Percentiles rank a stretch among this genome's conserved stretches.
These are phyloP conservation scores for Emberiza fucata DNA, from an alignment of 2,113 vertebrate species.

Conservation along the genomic window DNA sequence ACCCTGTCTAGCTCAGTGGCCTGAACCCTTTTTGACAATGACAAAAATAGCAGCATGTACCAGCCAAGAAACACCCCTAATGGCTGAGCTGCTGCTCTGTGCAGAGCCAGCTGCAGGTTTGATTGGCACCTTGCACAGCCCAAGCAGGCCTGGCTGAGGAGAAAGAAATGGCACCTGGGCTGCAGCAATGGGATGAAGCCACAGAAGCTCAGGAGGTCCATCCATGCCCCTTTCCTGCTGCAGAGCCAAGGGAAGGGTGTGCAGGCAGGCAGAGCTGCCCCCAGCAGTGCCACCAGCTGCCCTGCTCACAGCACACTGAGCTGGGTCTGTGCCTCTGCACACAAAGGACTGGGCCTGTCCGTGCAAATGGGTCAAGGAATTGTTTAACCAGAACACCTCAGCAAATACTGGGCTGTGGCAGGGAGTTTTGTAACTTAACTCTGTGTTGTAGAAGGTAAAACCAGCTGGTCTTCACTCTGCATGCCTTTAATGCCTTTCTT, in stretches of 20 bases:
- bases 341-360: background rate
- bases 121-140: background rate
- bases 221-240: background rate
- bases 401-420: background rate
- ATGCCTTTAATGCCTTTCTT: background rate
- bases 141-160: background rate
- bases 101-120: background rate
- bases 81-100: background rate
- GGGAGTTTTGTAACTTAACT: background rate
- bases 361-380: background rate
- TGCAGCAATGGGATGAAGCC: background rate
- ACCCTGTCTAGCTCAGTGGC: background rate
- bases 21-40: background rate
- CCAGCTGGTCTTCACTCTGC: background rate
- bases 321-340: background rate
- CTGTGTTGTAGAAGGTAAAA: background rate
- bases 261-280: background rate
- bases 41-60: background rate
- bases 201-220: background rate
- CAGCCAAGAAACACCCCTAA: background rate
- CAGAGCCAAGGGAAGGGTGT: background rate
- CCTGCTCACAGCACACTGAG: background rate
- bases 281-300: background rate
- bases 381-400: background rate
- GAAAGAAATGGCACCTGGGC: background rate